Percentiles rank a stretch among this genome's conserved stretches.
Evolutionary conservation across 1,140 invertebrate species (phyloP).

Genomic region (Rhagoletis zephyria): DNA sequence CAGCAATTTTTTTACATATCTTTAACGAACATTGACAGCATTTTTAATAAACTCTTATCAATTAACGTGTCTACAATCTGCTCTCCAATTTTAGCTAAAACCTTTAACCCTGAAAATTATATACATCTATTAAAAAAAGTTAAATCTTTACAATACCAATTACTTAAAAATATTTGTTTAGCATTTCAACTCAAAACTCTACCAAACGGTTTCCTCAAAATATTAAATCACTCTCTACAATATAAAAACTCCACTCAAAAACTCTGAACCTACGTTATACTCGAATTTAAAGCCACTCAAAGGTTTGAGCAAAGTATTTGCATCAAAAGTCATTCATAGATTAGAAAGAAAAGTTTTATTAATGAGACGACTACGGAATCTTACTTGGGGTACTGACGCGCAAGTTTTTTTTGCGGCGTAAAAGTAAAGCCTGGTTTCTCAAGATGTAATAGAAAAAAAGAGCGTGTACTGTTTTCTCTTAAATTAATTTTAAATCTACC

Average conservation of each 20-base stretch:
- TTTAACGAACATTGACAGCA: no score
- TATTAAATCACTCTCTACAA: background rate
- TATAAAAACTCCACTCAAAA: background rate
- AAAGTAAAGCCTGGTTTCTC: no score
- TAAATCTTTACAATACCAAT: background rate
- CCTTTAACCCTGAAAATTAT: background rate
- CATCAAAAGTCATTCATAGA: background rate
- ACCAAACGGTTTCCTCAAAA: slow-evolving; percentile 26
- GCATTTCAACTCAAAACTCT: slow-evolving; percentile 6
- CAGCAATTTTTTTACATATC: no score
- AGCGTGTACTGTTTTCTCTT: no score
- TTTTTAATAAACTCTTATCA: no score
- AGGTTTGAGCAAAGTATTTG: background rate
- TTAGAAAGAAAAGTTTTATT: no score
- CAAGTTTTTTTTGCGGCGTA: no score
- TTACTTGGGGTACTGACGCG: no score
- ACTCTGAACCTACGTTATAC: background rate
- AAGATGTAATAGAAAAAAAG: no score
- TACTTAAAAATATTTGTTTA: background rate
- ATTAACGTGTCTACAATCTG: no score
- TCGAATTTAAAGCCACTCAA: background rate
- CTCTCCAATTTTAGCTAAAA: background rate
- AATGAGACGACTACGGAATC: no score
- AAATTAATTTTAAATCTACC: no score
- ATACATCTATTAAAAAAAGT: background rate